Evolutionary conservation across 1,140 invertebrate genomes (phyloP), one percentile per base, ranked within the genome.

Genomic region (Mesaphorura yosii): DNA sequence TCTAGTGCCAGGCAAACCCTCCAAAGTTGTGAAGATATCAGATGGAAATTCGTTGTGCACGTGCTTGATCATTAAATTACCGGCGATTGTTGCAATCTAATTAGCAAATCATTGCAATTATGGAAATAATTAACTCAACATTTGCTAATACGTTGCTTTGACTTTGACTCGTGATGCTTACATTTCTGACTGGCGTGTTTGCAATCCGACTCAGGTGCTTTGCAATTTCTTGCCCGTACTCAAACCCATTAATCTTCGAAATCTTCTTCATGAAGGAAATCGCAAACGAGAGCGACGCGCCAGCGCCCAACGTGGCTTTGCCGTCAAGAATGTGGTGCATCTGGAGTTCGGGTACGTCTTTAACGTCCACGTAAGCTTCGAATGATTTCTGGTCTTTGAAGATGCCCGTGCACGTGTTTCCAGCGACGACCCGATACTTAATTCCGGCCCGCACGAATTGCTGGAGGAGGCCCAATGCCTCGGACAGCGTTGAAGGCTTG

Each of bases 101-200:
- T 46, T 7, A 46, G 17, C 14, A 10, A 46, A 23, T 12, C 12
- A 20, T 38, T 38, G 4, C 29, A 38, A 54, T 48, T 26, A 48
- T 60, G 44, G 65, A 57, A 56, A 51, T 26, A 55, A 34, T 17
- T 34, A 6, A 7, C n/a, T n/a, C 6, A 31, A 5, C 39, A 49
- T 41, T 51, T 51, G 27, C 37, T 46, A n/a, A 20, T 29, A 26
- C 22, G 40, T 12, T 37, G 68, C 7, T 22, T 39, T 20, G 2
- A n/a, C n/a, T 29, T 34, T n/a, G 7, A 37, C 28, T 51, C 17
- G 22, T 41, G 5, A 7, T 7, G 26, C 20, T 37, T 65, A 83
- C 81, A 73, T 85, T 85, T 68, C 81, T 72, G 3, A 86, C 78
- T 20, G 82, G 76, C 3, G 82, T 72, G 69, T 79, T 81, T 1